phyloP scores from a whole-genome alignment of 2,113 vertebrate genomes.

The Laticauda laticaudata region DNA sequence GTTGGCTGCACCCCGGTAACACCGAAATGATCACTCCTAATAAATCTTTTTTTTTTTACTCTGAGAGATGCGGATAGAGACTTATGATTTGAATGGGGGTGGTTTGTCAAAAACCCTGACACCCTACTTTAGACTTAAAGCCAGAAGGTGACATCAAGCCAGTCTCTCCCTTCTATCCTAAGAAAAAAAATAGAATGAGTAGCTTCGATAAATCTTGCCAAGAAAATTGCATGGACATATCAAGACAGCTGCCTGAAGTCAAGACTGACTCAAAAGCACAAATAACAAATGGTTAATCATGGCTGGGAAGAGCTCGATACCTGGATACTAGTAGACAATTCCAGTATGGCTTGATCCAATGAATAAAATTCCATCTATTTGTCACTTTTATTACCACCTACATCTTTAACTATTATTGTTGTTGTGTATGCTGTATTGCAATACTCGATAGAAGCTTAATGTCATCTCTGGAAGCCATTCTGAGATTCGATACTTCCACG shows the following conservation, averaged over 20 bases:
- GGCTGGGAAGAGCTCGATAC: neutral
- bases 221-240: neutral
- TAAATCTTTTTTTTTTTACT: too few relatives aligned
- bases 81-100: too few relatives aligned
- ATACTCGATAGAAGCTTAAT: neutral
- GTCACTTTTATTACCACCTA: neutral
- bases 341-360: neutral
- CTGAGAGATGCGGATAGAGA: too few relatives aligned
- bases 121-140: neutral
- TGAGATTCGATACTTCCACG: too few relatives aligned
- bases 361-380: neutral
- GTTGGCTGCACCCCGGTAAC: too few relatives aligned
- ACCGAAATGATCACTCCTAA: too few relatives aligned
- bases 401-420: neutral
- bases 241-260: neutral
- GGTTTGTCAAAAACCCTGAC: too few relatives aligned
- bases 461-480: too few relatives aligned
- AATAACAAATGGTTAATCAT: neutral
- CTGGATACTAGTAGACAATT: neutral
- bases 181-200: neutral
- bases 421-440: neutral
- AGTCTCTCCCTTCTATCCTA: neutral
- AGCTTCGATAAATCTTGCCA: neutral
- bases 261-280: neutral
- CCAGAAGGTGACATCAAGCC: neutral